These are phyloP conservation scores for Epicampocera succincta DNA, from an alignment of 2,888 invertebrate genomes.

Conservation along the genomic window DNA sequence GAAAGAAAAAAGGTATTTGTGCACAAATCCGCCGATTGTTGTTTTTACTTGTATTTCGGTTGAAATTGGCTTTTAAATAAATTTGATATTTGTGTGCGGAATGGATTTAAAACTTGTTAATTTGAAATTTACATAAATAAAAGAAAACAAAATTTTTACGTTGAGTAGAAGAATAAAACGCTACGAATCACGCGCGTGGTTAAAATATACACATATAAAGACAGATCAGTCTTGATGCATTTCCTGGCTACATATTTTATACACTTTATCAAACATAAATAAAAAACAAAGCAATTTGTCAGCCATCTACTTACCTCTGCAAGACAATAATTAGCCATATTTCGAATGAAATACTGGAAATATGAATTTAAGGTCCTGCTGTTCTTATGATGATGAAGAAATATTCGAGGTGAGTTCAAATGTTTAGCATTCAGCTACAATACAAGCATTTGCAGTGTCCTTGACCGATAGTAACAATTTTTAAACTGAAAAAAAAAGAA, in stretches of 20 bases:
- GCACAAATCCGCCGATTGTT: too few species aligned
- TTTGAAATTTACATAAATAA: background rate
- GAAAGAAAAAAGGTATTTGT: background rate
- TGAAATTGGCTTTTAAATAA: too few species aligned
- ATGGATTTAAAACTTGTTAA: too few species aligned
- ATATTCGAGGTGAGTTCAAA: conserved; percentile 1
- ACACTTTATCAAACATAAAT: background rate
- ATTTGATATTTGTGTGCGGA: too few species aligned
- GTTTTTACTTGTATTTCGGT: too few species aligned
- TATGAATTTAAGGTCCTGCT: conserved; percentile 10
- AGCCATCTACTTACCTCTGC: conserved; percentile 44
- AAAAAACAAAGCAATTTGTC: background rate
- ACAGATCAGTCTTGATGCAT: too few species aligned
- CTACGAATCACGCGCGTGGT: too few species aligned
- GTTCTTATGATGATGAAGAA: background rate
- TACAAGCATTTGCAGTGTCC: background rate
- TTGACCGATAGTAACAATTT: too few species aligned
- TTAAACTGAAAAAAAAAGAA: conserved; percentile 8
- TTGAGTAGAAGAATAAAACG: too few species aligned
- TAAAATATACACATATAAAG: too few species aligned
- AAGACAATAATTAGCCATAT: conserved; percentile 54
- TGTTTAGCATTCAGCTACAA: background rate
- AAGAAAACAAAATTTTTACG: background rate
- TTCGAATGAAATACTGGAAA: conserved; percentile 39
- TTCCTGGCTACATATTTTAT: too few species aligned